phyloP scores from a whole-genome alignment of 2,113 vertebrate species.

The Antigone vipio region DNA sequence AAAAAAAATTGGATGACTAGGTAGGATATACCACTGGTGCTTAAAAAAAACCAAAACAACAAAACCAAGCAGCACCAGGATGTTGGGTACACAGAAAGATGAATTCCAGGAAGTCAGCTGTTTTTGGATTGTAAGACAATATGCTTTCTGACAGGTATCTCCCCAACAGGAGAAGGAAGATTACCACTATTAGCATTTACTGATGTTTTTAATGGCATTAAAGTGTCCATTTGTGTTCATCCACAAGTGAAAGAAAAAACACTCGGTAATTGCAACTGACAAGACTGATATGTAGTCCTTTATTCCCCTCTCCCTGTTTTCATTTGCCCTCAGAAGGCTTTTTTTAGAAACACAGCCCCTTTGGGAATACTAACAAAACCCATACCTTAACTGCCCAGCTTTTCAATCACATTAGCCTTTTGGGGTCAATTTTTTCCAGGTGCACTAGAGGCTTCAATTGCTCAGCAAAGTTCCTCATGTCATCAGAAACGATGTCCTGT shows the following conservation, averaged over 20 bases:
- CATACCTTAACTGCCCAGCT: neutral
- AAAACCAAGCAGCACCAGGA: neutral
- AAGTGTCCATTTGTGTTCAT: neutral
- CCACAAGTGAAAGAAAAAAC: neutral
- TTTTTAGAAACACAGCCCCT: neutral
- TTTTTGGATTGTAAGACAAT: neutral
- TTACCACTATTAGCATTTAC: neutral
- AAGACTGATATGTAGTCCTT: neutral
- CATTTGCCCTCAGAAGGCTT: neutral
- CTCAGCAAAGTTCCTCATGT: conserved; percentile 96
- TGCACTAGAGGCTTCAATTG: conserved; percentile 95
- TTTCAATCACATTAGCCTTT: conserved; percentile 80
- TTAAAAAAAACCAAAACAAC: neutral
- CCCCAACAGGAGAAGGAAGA: neutral
- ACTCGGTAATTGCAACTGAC: neutral
- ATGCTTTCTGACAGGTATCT: neutral
- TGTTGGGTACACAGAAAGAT: neutral
- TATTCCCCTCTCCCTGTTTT: neutral
- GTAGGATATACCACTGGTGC: neutral
- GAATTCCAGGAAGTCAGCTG: neutral
- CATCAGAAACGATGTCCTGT: conserved; percentile 84
- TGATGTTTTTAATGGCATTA: neutral
- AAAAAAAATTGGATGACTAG: neutral
- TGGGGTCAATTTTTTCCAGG: conserved; percentile 96
- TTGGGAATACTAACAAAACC: neutral